These are phyloP conservation scores for Riparia riparia DNA, from an alignment of 2,113 vertebrate species.

Conservation along the genomic window DNA sequence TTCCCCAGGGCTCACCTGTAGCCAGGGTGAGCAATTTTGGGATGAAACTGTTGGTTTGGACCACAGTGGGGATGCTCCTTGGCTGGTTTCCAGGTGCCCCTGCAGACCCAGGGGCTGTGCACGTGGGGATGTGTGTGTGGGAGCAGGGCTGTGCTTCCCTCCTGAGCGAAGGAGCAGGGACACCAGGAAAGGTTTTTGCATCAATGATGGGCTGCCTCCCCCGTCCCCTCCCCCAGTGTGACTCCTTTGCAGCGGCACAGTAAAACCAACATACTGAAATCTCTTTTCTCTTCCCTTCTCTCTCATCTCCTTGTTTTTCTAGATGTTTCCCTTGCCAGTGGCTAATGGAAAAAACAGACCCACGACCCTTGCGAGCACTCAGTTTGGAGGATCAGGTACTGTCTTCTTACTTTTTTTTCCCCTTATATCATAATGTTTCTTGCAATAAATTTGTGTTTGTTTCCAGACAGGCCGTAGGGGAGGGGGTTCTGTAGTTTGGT, in stretches of 20 bases:
- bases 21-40: not conserved
- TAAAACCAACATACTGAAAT: slow-evolving; percentile 55
- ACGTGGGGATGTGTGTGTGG: not conserved
- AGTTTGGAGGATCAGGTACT: slow-evolving; percentile 93
- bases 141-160: not conserved
- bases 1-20: not conserved
- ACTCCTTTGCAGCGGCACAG: not conserved
- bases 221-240: not conserved
- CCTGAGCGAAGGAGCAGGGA: not conserved
- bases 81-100: not conserved
- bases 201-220: not conserved
- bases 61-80: not conserved
- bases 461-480: not conserved
- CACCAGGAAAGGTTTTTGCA: not conserved
- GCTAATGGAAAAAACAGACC: slow-evolving; percentile 96
- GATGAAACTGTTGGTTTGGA: not conserved
- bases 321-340: slow-evolving; percentile 98
- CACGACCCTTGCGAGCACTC: slow-evolving; percentile 89
- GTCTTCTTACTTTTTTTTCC: not conserved
- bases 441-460: not conserved
- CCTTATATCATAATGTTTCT: not conserved
- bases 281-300: slow-evolving; percentile 26
- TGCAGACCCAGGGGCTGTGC: not conserved
- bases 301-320: slow-evolving; percentile 67
- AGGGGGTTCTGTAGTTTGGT: not conserved